Evolutionary conservation across 2,797 vertebrate genomes (phyloP).

Genomic region (Scyliorhinus canicula): DNA sequence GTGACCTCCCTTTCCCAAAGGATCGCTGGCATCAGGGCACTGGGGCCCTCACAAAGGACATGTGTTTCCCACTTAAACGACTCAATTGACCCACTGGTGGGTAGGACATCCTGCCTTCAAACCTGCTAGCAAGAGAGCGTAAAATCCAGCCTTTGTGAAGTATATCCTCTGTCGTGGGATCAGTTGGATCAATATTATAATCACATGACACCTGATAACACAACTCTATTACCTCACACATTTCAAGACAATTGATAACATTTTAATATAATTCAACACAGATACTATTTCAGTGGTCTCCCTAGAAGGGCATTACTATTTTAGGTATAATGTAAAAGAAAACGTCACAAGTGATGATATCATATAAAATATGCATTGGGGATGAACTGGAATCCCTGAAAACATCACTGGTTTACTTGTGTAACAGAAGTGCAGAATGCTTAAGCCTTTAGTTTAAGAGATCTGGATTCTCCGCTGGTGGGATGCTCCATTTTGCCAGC

Average conservation of each 20-base stretch:
- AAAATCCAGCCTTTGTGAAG: not conserved
- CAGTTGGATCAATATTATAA: not conserved
- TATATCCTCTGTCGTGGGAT: not conserved
- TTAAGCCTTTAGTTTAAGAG: not conserved
- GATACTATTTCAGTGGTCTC: not conserved
- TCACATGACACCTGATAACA: not conserved
- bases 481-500: too few species aligned
- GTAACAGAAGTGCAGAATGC: not conserved
- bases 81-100: too few species aligned
- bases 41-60: too few species aligned
- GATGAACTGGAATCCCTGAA: not conserved
- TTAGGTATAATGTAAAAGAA: constrained; percentile 16
- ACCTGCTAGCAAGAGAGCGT: too few species aligned
- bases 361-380: constrained; percentile 3
- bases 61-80: too few species aligned
- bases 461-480: too few species aligned
- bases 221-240: not conserved
- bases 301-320: not conserved
- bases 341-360: not conserved
- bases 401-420: not conserved
- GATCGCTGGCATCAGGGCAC: too few species aligned
- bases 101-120: too few species aligned
- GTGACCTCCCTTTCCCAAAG: too few species aligned
- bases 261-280: not conserved
- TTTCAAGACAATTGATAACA: not conserved